These are phyloP conservation scores for Bufo gargarizans DNA, from an alignment of 2,113 vertebrate genomes.

Conservation along the genomic window DNA sequence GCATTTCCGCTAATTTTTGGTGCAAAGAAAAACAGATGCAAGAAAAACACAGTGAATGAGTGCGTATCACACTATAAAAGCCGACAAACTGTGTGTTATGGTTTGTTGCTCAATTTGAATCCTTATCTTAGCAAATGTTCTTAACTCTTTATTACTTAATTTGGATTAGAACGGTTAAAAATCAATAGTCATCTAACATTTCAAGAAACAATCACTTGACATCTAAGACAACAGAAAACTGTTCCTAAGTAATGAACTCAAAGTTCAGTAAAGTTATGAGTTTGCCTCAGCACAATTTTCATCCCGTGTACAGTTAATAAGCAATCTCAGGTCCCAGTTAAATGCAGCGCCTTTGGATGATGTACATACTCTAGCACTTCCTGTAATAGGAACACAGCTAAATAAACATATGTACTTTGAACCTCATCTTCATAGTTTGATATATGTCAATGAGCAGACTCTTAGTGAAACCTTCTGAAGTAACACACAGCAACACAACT, in stretches of 20 bases:
- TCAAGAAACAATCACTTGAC: not conserved
- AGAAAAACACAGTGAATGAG: not conserved
- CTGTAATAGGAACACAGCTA: slow-evolving; percentile 14
- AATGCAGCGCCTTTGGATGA: slow-evolving; percentile 58
- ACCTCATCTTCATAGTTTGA: slow-evolving; percentile 24
- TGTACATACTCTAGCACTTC: slow-evolving; percentile 18
- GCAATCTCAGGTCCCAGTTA: slow-evolving; percentile 64
- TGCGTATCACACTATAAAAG: not conserved
- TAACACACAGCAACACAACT: not conserved
- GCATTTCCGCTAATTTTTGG: too few relatives aligned
- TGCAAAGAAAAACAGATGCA: too few relatives aligned
- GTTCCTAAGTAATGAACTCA: slow-evolving; percentile 58
- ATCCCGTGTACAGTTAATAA: slow-evolving; percentile 64
- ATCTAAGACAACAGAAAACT: not conserved
- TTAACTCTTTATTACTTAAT: not conserved
- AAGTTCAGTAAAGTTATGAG: slow-evolving; percentile 62
- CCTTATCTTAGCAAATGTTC: not conserved
- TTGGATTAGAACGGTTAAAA: not conserved
- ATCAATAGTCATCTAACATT: slow-evolving; percentile 13
- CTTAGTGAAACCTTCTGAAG: not conserved
- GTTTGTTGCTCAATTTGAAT: not conserved
- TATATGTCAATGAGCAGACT: not conserved
- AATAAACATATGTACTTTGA: slow-evolving; percentile 35
- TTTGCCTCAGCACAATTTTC: slow-evolving; percentile 64
- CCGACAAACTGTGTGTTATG: too few relatives aligned